phyloP scores from a whole-genome alignment of 2,888 invertebrate genomes.

The Drosophila anceps region DNA sequence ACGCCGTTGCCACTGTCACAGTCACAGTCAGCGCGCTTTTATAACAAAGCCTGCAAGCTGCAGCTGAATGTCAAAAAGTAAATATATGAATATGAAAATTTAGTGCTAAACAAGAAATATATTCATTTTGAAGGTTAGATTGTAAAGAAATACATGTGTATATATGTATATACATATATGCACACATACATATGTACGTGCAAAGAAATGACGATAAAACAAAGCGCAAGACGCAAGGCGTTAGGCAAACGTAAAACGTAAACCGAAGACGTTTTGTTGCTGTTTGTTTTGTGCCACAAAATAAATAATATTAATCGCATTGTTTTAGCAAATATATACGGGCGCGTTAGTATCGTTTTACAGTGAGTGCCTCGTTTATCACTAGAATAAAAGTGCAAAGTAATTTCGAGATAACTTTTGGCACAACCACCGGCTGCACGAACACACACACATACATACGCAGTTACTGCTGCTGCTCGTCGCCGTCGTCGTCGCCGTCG shows the following conservation, averaged over 20 bases:
- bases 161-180: neutral
- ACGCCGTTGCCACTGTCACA: slow-evolving; percentile 23
- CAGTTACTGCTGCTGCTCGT: slow-evolving; percentile 30
- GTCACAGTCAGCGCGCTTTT: slow-evolving; percentile 36
- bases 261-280: slow-evolving; percentile 38
- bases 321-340: slow-evolving; percentile 67
- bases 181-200: slow-evolving; percentile 6
- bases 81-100: slow-evolving; percentile 44
- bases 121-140: slow-evolving; percentile 82
- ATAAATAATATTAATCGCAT: slow-evolving; percentile 76
- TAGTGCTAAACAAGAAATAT: slow-evolving; percentile 59
- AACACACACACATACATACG: slow-evolving; percentile 17
- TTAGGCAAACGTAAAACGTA: slow-evolving; percentile 38
- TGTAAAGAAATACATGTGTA: slow-evolving; percentile 39
- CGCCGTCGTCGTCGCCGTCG: slow-evolving; percentile 22
- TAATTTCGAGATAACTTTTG: slow-evolving; percentile 57
- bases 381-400: slow-evolving; percentile 57
- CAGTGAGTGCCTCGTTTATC: slow-evolving; percentile 54
- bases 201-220: slow-evolving; percentile 74
- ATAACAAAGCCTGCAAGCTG: slow-evolving; percentile 22
- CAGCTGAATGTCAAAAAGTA: slow-evolving; percentile 39
- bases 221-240: slow-evolving; percentile 51
- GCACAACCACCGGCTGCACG: slow-evolving; percentile 78
- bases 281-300: slow-evolving; percentile 65
- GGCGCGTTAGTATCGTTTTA: slow-evolving; percentile 48